These are phyloP conservation scores for Ceuthmochares aereus DNA, from an alignment of 2,113 vertebrate genomes.

Conservation along the genomic window DNA sequence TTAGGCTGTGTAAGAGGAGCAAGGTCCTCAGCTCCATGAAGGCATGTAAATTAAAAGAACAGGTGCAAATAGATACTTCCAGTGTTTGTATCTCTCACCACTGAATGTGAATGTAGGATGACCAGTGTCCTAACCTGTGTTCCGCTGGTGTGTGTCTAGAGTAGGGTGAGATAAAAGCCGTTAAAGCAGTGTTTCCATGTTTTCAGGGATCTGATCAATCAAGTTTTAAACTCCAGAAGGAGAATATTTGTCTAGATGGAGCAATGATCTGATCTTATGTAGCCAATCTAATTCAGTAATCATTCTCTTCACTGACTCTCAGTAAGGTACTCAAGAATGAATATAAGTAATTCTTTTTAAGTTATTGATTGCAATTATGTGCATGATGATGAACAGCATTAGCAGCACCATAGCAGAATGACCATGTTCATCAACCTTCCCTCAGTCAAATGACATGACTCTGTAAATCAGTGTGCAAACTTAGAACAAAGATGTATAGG, in stretches of 20 bases:
- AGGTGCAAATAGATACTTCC: not conserved
- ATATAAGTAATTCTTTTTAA: not conserved
- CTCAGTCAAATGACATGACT: not conserved
- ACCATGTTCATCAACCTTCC: not conserved
- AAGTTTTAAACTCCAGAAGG: not conserved
- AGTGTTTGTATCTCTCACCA: not conserved
- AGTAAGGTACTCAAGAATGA: not conserved
- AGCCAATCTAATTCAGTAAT: not conserved
- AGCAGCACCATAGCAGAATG: not conserved
- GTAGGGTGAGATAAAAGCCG: not conserved
- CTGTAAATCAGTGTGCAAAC: not conserved
- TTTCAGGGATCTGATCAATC: not conserved
- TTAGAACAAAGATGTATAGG: slow-evolving; percentile 22
- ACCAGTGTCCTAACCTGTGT: not conserved
- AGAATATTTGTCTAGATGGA: not conserved
- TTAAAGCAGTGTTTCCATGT: not conserved
- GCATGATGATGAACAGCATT: not conserved
- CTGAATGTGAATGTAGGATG: not conserved
- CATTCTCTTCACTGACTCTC: not conserved
- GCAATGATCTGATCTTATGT: not conserved
- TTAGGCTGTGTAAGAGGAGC: not conserved
- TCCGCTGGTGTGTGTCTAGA: not conserved
- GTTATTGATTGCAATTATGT: slow-evolving; percentile 1
- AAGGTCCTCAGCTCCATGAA: not conserved
- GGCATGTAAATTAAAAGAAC: not conserved